Conservation (phyloP, 1,140 invertebrate genomes). For the Drosophila grimshawi region DNA sequence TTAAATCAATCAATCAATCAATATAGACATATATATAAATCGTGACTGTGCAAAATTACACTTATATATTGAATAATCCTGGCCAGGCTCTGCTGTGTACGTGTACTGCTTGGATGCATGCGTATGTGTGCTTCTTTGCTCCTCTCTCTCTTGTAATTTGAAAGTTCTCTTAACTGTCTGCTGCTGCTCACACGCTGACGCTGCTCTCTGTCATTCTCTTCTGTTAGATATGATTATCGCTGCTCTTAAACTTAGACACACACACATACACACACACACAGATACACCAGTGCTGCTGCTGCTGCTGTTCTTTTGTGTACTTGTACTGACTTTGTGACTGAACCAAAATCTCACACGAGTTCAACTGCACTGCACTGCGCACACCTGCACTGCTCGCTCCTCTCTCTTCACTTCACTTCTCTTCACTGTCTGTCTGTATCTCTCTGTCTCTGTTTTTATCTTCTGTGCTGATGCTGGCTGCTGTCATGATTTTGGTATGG, state of each 20-base stretch:
- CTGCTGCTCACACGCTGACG: constrained; percentile 28
- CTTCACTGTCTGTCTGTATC: not conserved
- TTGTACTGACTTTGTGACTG: constrained; percentile 57
- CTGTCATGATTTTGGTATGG: constrained; percentile 68
- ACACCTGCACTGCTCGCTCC: constrained; percentile 17
- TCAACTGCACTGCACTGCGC: constrained; percentile 59
- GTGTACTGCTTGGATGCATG: constrained; percentile 58
- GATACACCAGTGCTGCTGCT: constrained; percentile 23
- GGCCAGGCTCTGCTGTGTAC: constrained; percentile 69
- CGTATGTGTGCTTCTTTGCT: constrained; percentile 42
- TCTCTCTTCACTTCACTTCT: not conserved
- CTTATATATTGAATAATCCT: constrained; percentile 54
- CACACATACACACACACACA: constrained; percentile 30
- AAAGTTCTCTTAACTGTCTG: constrained; percentile 40
- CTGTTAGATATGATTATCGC: constrained; percentile 7
- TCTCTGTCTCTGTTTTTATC: constrained; percentile 59
- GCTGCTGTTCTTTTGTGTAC: constrained; percentile 23
- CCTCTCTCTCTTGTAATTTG: constrained; percentile 28
- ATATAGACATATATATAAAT: constrained; percentile 21
- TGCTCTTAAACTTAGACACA: not conserved
- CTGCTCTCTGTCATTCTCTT: constrained; percentile 10
- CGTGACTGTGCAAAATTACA: constrained; percentile 56
- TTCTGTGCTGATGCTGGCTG: constrained; percentile 36
- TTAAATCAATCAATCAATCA: constrained; percentile 48
- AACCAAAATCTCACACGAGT: constrained; percentile 59